Base-by-base conservation (phyloP, 92 coral and sea anemone genomes). In the Galaxea fascicularis region DNA sequence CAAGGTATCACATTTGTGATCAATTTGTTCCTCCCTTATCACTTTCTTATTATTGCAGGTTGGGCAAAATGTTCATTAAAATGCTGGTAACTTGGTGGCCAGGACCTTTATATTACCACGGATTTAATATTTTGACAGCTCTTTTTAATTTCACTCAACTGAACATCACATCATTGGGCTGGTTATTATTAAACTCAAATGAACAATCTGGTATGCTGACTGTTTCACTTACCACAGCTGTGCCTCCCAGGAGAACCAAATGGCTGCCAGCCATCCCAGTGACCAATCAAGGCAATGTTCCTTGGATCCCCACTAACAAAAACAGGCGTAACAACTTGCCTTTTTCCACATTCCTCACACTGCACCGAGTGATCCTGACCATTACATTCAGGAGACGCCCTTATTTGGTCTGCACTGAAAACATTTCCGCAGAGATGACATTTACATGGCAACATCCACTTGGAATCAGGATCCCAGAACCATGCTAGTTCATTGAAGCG, bases 241-340 rank as follows among this genome's bases (percentile, higher is more conserved):
- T 83, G 71, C 57, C 24, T 56, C 18, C 75, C 56, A 4, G 75
- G 75, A 18, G 75, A 47, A 4, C 75, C 75, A 87, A 87, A 87
- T 71, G 90, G 90, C 52, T 79, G 90, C 90, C 90, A 79, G 16
- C 90, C 90, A 79, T 79, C 90, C 90, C 90, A 86, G 28, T 86
- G 90, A 45, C 90, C 90, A 7, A 87, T 79, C 18, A 80, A 41
- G 10, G 86, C 90, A 80, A 79, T 87, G 56, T 87, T 87, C 39
- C 90, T 76, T 9, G 86, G 86, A 53, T 87, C 86, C 62, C 90
- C 85, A 16, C 25, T 62, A 70, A 73, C 52, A 80, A 63, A 71
- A 27, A 28, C 27, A 26, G 86, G 76, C 14, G 52, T 65, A 74
- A 52, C 8, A 11, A 25, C 66, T 74, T 22, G 28, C 53, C 44